Evolutionary conservation across 2,113 vertebrate species (phyloP).

Genomic region (Bubo blakistoni): DNA sequence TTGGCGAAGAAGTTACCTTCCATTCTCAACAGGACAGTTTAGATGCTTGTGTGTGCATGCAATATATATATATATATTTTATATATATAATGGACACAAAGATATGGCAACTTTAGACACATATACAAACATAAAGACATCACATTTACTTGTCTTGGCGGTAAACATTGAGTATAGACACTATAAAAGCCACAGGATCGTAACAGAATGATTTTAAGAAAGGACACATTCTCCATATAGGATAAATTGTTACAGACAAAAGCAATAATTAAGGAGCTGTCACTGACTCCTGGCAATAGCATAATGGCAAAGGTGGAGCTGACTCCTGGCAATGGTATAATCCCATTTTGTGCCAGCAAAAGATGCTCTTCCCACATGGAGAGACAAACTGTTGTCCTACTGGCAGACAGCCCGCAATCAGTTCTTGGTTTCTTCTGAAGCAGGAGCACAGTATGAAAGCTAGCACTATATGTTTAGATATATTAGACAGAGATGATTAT

Average conservation of each 20-base stretch:
- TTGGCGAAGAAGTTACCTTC: background rate
- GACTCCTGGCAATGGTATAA: background rate
- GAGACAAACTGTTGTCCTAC: background rate
- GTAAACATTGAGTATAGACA: background rate
- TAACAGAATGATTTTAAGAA: background rate
- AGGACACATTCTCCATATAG: background rate
- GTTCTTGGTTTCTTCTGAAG: background rate
- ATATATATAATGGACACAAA: background rate
- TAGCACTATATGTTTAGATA: background rate
- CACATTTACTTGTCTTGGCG: background rate
- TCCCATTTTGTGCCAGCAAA: background rate
- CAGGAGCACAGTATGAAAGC: background rate
- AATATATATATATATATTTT: background rate
- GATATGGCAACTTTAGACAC: background rate
- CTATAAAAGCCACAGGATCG: background rate
- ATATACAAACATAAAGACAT: background rate
- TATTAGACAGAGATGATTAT: background rate
- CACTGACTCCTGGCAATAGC: background rate
- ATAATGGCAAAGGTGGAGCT: background rate
- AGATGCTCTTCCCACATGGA: background rate
- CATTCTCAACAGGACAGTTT: background rate
- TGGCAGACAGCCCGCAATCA: slow-evolving; percentile 12
- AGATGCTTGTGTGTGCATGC: background rate
- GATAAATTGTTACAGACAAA: background rate
- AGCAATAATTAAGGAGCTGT: background rate